Evolutionary conservation across 1,140 invertebrate species (phyloP).

Genomic region (Drosophila pandora): DNA sequence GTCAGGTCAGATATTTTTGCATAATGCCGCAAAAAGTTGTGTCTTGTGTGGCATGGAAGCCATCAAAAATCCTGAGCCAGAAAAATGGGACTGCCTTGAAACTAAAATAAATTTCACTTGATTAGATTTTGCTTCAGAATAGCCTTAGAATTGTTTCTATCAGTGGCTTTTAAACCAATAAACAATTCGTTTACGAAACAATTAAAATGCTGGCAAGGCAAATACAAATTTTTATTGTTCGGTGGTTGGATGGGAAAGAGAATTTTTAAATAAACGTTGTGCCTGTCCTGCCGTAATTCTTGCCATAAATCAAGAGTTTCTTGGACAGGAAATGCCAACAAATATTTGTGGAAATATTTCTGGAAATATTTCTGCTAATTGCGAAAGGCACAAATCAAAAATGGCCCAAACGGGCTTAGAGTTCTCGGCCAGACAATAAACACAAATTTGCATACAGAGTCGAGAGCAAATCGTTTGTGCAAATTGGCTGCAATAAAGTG

Average conservation of each 20-base stretch:
- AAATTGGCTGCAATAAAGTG: conserved; percentile 78
- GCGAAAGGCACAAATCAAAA: conserved; percentile 53
- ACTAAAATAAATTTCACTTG: background rate
- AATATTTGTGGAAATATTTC: conserved; percentile 38
- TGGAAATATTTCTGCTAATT: conserved; percentile 32
- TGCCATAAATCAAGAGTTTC: conserved; percentile 41
- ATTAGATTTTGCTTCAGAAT: background rate
- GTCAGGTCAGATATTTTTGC: conserved; percentile 32
- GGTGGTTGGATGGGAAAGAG: background rate
- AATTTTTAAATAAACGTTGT: conserved; percentile 20
- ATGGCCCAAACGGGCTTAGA: conserved; percentile 42
- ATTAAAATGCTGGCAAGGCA: conserved; percentile 15
- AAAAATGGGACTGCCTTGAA: conserved; percentile 7
- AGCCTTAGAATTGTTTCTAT: too few species aligned
- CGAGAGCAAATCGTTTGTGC: conserved; percentile 75
- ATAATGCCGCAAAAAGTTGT: conserved; percentile 29
- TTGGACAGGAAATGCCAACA: conserved; percentile 9
- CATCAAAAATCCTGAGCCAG: background rate
- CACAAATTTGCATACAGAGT: conserved; percentile 59
- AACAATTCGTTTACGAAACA: conserved; percentile 17
- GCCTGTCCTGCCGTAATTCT: conserved; percentile 20
- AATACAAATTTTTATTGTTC: conserved; percentile 5
- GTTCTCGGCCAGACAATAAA: conserved; percentile 47
- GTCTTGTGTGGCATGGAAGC: conserved; percentile 7
- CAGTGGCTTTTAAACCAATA: conserved; percentile 10